These are phyloP conservation scores for Hipposideros larvatus DNA, from an alignment of 2,797 vertebrate species.

Conservation along the genomic window DNA sequence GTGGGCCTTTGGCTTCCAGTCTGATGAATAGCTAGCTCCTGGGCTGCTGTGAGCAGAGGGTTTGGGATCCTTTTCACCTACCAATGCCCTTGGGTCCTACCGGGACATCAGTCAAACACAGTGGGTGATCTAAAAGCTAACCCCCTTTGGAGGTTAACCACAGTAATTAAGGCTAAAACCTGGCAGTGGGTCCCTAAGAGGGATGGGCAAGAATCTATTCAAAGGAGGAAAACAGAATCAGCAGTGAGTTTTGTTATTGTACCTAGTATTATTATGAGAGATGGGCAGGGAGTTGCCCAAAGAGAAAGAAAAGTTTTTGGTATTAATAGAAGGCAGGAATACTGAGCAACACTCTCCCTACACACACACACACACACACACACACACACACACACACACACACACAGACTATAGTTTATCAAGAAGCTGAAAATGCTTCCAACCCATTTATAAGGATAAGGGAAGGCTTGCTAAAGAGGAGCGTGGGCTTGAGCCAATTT, in stretches of 20 bases:
- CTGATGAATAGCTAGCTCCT: constrained; percentile 47
- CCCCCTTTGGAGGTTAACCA: background rate
- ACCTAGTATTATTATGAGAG: background rate
- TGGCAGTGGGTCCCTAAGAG: background rate
- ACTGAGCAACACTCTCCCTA: background rate
- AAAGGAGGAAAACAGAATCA: constrained; percentile 1
- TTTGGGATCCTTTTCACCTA: constrained; percentile 62
- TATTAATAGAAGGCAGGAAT: background rate
- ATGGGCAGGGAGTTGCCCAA: background rate
- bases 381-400: background rate
- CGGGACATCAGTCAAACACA: background rate
- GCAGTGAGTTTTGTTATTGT: background rate
- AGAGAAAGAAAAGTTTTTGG: background rate
- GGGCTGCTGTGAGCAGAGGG: background rate
- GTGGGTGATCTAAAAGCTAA: constrained; percentile 59
- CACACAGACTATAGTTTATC: background rate
- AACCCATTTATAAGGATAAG: constrained; percentile 32
- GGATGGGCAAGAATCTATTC: background rate
- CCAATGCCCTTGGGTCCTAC: constrained; percentile 36
- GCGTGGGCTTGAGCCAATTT: background rate
- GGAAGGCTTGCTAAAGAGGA: background rate
- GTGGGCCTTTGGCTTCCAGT: constrained; percentile 34
- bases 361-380: background rate
- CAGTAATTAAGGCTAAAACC: background rate
- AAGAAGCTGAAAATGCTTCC: constrained; percentile 46